phyloP scores from a whole-genome alignment of 2,888 invertebrate genomes.

The Phalangium opilio region DNA sequence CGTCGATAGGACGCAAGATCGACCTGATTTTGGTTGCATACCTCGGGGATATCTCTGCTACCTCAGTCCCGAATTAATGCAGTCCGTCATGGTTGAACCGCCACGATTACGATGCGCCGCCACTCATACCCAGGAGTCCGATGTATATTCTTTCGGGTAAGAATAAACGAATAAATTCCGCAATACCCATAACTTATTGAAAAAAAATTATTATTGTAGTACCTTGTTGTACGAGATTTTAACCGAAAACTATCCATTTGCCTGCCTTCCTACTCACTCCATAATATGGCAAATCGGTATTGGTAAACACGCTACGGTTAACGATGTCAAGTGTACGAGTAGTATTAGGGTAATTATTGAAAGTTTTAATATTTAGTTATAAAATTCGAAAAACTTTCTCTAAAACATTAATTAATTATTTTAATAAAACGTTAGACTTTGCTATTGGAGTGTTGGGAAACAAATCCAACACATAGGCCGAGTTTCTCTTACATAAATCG shows the following conservation, averaged over 20 bases:
- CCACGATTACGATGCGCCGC: conserved; percentile 19
- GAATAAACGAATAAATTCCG: conserved; percentile 2
- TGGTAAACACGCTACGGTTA: conserved; percentile 9
- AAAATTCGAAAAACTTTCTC: not conserved
- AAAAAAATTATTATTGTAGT: conserved; percentile 16
- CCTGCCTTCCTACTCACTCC: conserved; percentile 21
- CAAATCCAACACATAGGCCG: conserved; percentile 25
- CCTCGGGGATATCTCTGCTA: conserved; percentile 29
- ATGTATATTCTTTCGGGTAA: conserved; percentile 29
- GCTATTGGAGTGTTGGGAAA: conserved; percentile 30
- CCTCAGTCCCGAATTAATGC: conserved; percentile 26
- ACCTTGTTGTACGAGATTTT: conserved; percentile 26
- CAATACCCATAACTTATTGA: not conserved
- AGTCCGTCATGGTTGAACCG: conserved; percentile 21
- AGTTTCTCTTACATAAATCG: conserved; percentile 27
- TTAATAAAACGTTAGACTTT: no score
- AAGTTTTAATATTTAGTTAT: not conserved
- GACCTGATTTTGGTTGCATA: conserved; percentile 27
- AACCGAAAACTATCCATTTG: conserved; percentile 23
- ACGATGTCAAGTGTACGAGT: not conserved
- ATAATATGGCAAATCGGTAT: conserved; percentile 25
- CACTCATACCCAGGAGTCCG: conserved; percentile 23
- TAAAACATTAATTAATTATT: no score
- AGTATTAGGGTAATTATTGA: not conserved
- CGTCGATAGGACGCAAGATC: conserved; percentile 25